Evolutionary conservation across 2,113 vertebrate genomes (phyloP), one percentile per base, ranked within the genome.

Genomic region (Sinosuthora webbiana): DNA sequence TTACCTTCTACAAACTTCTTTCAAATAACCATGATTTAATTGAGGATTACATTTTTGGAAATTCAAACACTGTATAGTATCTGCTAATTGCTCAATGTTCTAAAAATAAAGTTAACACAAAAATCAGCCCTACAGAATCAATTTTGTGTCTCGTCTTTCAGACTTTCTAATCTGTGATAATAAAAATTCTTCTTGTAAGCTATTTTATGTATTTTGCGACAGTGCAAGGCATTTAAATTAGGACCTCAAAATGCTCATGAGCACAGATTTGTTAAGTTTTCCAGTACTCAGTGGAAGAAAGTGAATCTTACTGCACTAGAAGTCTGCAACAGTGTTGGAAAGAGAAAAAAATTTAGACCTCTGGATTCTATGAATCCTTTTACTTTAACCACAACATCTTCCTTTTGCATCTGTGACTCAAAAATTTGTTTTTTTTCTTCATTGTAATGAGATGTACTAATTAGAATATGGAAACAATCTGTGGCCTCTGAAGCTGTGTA

Each of bases 391-490:
- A 47, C 59, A 79, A 79, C 57, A 57, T 68, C 73, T 87, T 94
- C 49, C n/a, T 80, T 93, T 92, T 39, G 57, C 81, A 79, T 95
- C 69, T 88, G 67, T 28, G 85, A 52, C 71, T 90, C 42, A 69
- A 67, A 88, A 71, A 60, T 3, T 79, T 91, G 57, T 90, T 70
- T 31, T 92, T 88, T 95, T 92, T 88, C 85, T 88, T 93, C 83
- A 56, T 64, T 74, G 41, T 83, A 89, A 86, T 75, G 83, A 90
- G 71, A 70, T 64, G 82, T 68, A 93, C 47, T 81, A 88, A 92
- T 94, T 93, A 94, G 88, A 90, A 92, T 81, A 94, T 87, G 79
- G 93, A 93, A 93, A 80, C 71, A 83, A 71, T 88, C 63, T 71
- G 85, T 81, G 85, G 82, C 68, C 82, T 92, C 68, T 86, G 88